Conservation (phyloP, 2,797 vertebrate species). For the Anniella stebbinsi region DNA sequence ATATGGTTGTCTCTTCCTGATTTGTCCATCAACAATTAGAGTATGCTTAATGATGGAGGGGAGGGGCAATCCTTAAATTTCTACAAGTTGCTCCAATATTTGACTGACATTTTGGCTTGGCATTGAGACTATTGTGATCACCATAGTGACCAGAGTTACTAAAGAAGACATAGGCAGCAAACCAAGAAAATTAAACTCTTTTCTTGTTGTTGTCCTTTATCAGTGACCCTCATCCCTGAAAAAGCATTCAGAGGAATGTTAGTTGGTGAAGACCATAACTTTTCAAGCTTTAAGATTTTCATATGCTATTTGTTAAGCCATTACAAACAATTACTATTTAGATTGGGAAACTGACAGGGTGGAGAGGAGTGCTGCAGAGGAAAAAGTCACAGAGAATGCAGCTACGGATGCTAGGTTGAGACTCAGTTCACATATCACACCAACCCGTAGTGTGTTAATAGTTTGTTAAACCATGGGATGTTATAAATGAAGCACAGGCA, state of each 20-base stretch:
- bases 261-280: conserved; percentile 3
- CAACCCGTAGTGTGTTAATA: too few relatives aligned
- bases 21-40: background rate
- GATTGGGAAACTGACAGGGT: too few relatives aligned
- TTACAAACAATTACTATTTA: background rate
- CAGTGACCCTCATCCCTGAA: background rate
- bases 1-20: background rate
- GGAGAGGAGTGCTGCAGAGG: background rate
- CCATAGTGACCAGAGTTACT: background rate
- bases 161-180: background rate
- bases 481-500: too few relatives aligned
- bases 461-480: too few relatives aligned
- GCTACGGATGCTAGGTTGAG: background rate
- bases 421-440: background rate
- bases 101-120: background rate
- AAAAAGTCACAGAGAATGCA: background rate
- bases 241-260: background rate
- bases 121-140: background rate
- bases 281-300: rapidly evolving
- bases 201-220: background rate
- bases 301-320: background rate
- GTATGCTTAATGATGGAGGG: background rate
- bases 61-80: background rate
- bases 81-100: background rate
- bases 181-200: background rate